Base-by-base conservation (phyloP, 2,888 invertebrate genomes). In the Copidosoma aretas region DNA sequence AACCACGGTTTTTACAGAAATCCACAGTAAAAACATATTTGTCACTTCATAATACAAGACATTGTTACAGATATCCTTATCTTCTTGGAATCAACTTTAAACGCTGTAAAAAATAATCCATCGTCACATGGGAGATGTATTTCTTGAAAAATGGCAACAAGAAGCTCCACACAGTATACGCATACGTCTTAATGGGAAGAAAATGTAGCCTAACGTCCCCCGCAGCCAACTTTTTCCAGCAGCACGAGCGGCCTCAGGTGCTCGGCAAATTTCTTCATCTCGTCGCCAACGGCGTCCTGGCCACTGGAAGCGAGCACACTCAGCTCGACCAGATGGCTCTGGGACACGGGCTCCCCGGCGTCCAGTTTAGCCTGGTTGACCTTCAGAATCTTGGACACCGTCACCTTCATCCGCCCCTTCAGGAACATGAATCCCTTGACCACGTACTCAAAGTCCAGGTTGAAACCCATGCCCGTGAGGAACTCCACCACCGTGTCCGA, bases 331-430 rank as follows among this genome's bases (percentile, higher is more conserved):
- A 97, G 87, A 84, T 96, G 95, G 79, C 97, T 97, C 79, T 93
- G 92, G 1, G 95, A 94, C 76, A 97, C 91, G 0, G 95, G 90
- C 80, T 97, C 97, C 53, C 91, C 86, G 75, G 87, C 88, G 74
- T 91, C 91, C 46, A 88, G 86, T 79, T 91, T 91, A 46, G 90
- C 90, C 64, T 91, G 91, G 54, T 88, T 88, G 84, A 93, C 90
- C 88, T 95, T 95, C 78, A 93, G 95, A 68, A 97, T 92, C 84
- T 97, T 97, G 0, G 96, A 94, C 0, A 98, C 97, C 0, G 95
- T 96, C 22, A 97, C 93, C 84, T 98, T 98, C 95, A 98, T 96
- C 70, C 97, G 88, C 0, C 97, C 98, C 84, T 98, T 98, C 68
- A 96, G 89, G 79, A 97, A 97, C 91, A 97, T 94, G 79, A 93